These are phyloP conservation scores for Leptoteleia sp. DNA, from an alignment of 1,140 invertebrate species.

Conservation along the genomic window DNA sequence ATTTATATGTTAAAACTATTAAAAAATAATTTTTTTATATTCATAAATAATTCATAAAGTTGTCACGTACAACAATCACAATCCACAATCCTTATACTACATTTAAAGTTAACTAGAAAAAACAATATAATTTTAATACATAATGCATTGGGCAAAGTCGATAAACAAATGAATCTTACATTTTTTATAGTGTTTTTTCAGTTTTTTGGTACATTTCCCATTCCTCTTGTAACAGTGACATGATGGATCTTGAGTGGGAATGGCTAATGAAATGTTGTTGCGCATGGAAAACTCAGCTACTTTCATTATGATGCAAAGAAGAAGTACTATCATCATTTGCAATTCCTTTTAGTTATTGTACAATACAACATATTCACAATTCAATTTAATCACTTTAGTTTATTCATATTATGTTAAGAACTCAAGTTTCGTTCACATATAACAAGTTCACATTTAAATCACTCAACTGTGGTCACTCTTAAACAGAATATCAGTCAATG, in stretches of 20 bases:
- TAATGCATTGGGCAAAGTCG: too few relatives aligned
- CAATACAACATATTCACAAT: conserved; percentile 58
- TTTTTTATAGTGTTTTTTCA: conserved; percentile 42
- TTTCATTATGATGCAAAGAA: conserved; percentile 81
- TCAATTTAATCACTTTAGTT: conserved; percentile 15
- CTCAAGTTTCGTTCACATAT: background rate
- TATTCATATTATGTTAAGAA: conserved; percentile 10
- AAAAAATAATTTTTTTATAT: too few relatives aligned
- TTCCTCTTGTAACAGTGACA: conserved; percentile 47
- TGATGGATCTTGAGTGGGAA: conserved; percentile 40
- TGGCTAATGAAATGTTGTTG: conserved; percentile 68
- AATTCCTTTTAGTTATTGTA: conserved; percentile 43
- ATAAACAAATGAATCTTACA: conserved; percentile 26
- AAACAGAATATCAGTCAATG: background rate
- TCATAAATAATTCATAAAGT: too few relatives aligned
- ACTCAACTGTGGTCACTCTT: conserved; percentile 3
- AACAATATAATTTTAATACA: too few relatives aligned
- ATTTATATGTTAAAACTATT: too few relatives aligned
- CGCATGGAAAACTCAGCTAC: conserved; percentile 80
- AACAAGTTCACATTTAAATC: conserved; percentile 15
- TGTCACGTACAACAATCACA: too few relatives aligned
- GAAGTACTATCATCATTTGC: conserved; percentile 79
- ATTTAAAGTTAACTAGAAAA: too few relatives aligned
- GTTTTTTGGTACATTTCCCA: conserved; percentile 26
- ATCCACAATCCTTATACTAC: too few relatives aligned